Base-by-base conservation (phyloP, 2,797 vertebrate genomes). In the Lateolabrax maculatus region DNA sequence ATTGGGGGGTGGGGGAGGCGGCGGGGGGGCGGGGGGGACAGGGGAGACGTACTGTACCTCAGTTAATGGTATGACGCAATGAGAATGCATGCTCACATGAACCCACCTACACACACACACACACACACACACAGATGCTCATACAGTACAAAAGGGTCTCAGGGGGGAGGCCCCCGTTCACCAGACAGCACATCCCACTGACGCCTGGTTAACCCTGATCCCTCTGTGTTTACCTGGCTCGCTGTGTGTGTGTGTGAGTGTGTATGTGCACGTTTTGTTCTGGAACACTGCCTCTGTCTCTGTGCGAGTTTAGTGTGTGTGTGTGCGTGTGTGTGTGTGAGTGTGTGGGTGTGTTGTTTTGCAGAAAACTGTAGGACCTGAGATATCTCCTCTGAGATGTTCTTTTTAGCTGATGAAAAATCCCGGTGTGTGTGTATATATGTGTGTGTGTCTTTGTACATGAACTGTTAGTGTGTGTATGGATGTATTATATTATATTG, bases 191-290 rank as follows among this genome's bases (percentile, higher is more conserved):
- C 79, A 83, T 84, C 77, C 75, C 58, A 70, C 69, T 75, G 78
- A 85, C 78, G 84, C 74, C 86, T 82, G 69, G 72, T 84, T 85
- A 78, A 84, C 79, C 80, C 39, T 48, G 53, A 71, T 87, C 71
- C 71, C 61, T 79, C 46, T 71, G 55, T 72, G 62, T 75, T 74
- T 86, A 85, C 85, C 78, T 85, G 77, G 6, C 29, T 63, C 6
- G 0, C 8, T 80, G 29, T 78, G 49, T 25, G 15, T 31, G 39
- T 18, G 27, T 58, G 43, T 66, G 16, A 36, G 36, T 52, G 55
- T n/a, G 12, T 51, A 19, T 65, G 49, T 31, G 48, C 23, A 34
- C 1, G 19, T 52, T 72, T 65, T 18, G n/a, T 51, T 76, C 68
- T 79, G 58, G 52, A 77, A 80, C 49, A 73, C 55, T 69, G 71